These are phyloP conservation scores for human (Homo sapiens) DNA, from an alignment of 2,113 vertebrate genomes.

Conservation along the genomic window GRCh38 chr21:23645001-23645500, in stretches of 20 bases:
- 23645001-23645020: not conserved
- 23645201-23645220: not conserved
- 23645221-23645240: not conserved
- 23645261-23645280: not conserved
- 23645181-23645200: not conserved
- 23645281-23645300: rapidly evolving
- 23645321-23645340: not conserved
- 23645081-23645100: not conserved
- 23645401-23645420: too few species aligned
- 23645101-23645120: not conserved
- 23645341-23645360: not conserved
- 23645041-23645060: not conserved
- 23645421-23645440: too few species aligned
- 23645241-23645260: not conserved
- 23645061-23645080: not conserved
- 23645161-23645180: not conserved
- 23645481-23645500: too few species aligned
- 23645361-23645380: not conserved
- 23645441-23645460: too few species aligned
- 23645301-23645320: not conserved
- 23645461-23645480: too few species aligned
- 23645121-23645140: not conserved
- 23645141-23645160: not conserved
- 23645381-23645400: too few species aligned
- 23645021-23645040: not conserved